phyloP scores from a whole-genome alignment of 2,113 vertebrate species.

The Terrapene triunguis region DNA sequence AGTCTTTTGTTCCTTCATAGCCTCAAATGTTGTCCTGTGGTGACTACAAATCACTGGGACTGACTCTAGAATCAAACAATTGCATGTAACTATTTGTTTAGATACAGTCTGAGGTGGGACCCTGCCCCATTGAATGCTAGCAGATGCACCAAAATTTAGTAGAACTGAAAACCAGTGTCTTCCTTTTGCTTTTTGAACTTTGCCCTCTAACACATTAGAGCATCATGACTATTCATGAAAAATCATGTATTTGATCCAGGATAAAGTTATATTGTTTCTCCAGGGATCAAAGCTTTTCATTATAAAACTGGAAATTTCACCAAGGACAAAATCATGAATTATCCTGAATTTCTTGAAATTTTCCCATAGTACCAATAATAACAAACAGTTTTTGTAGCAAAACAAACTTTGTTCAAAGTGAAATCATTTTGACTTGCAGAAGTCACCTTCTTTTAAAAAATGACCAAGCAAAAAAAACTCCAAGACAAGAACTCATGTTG shows the following conservation, averaged over 20 bases:
- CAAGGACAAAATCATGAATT: rapidly evolving
- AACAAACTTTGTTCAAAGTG: background rate
- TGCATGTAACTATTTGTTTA: rapidly evolving
- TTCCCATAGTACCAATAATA: background rate
- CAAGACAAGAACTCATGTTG: background rate
- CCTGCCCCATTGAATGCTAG: background rate
- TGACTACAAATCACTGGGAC: rapidly evolving
- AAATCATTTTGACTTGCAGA: background rate
- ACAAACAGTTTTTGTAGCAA: background rate
- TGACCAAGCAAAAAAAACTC: background rate
- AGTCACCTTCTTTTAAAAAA: background rate
- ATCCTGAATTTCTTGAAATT: background rate
- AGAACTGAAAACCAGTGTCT: background rate
- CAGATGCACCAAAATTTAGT: background rate
- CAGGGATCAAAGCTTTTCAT: too few species aligned
- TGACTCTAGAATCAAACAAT: rapidly evolving
- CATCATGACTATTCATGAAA: rapidly evolving
- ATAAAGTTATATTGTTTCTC: background rate
- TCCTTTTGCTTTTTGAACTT: background rate
- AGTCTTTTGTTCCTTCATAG: background rate
- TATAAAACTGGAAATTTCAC: background rate
- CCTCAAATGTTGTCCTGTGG: rapidly evolving
- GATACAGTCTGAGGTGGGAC: background rate
- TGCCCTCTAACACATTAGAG: too few species aligned
- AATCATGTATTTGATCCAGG: background rate